These are phyloP conservation scores for Astropecten irregularis DNA, from an alignment of 53 echinoderm and acorn worm genomes.

Conservation along the genomic window DNA sequence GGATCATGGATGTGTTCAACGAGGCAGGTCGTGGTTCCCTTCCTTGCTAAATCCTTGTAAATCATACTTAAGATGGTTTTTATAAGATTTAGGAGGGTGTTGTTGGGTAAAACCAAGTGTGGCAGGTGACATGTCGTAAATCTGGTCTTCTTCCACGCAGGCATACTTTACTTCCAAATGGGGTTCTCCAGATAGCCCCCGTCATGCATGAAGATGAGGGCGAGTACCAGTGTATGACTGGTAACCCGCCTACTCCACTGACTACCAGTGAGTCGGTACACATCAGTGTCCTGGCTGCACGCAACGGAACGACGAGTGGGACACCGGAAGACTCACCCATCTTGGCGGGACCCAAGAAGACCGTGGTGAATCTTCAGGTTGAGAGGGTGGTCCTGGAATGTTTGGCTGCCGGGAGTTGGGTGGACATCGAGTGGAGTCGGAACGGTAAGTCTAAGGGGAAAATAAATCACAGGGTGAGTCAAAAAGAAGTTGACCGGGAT, in stretches of 20 bases:
- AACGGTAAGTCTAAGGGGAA: background rate
- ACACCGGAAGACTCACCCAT: constrained; percentile 19
- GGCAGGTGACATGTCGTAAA: no score
- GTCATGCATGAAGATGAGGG: constrained; percentile 60
- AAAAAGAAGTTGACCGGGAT: no score
- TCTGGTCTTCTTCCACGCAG: constrained; percentile 11
- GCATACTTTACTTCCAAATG: constrained; percentile 42
- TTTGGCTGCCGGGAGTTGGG: constrained; percentile 47
- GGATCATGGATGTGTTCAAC: no score
- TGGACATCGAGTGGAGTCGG: constrained; percentile 48
- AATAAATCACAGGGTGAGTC: no score
- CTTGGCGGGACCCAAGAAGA: constrained; percentile 48
- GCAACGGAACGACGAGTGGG: background rate
- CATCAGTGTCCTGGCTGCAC: constrained; percentile 13
- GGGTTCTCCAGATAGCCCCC: constrained; percentile 73
- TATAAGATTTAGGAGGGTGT: no score
- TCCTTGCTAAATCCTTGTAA: no score
- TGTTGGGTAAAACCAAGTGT: no score
- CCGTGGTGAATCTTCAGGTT: background rate
- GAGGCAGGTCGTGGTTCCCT: no score
- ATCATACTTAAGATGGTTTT: no score
- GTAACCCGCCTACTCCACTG: constrained; percentile 34
- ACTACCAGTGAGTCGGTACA: constrained; percentile 43
- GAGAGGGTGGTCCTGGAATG: constrained; percentile 72
- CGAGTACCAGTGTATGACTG: constrained; percentile 64